These are phyloP conservation scores for Perithous albicinctus DNA, from an alignment of 2,888 invertebrate species.

Conservation along the genomic window DNA sequence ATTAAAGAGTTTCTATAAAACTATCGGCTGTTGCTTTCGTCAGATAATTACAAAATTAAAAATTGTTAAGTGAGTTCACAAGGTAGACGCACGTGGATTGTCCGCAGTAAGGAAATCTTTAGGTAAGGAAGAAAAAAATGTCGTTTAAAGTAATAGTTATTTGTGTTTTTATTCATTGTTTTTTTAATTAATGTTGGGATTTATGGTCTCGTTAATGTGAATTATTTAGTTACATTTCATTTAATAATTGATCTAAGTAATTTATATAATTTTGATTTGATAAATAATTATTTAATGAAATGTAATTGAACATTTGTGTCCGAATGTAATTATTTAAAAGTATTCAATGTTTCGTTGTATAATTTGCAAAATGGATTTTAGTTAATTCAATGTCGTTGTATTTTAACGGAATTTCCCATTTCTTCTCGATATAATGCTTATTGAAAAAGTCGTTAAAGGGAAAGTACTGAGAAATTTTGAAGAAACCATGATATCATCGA, in stretches of 20 bases:
- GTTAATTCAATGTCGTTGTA: background rate
- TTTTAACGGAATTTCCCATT: background rate
- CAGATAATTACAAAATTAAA: background rate
- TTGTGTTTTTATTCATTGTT: background rate
- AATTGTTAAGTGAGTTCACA: slow-evolving; percentile 31
- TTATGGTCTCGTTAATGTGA: background rate
- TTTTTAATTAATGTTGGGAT: background rate
- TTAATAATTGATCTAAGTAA: background rate
- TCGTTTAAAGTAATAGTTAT: background rate
- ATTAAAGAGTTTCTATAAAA: background rate
- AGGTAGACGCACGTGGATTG: background rate
- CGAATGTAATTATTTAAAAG: background rate
- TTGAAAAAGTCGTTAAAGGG: background rate
- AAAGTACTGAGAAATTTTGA: slow-evolving; percentile 16
- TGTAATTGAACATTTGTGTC: background rate
- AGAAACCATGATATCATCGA: slow-evolving; percentile 14
- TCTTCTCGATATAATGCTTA: background rate
- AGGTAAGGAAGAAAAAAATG: slow-evolving; percentile 35
- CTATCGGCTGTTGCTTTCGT: background rate
- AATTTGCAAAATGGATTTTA: background rate
- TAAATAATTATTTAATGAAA: too few species aligned
- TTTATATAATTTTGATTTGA: background rate
- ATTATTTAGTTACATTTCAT: background rate
- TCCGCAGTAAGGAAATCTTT: background rate
- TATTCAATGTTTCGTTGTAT: background rate